These are phyloP conservation scores for Drosophila ironensis DNA, from an alignment of 1,140 invertebrate species.

Conservation along the genomic window DNA sequence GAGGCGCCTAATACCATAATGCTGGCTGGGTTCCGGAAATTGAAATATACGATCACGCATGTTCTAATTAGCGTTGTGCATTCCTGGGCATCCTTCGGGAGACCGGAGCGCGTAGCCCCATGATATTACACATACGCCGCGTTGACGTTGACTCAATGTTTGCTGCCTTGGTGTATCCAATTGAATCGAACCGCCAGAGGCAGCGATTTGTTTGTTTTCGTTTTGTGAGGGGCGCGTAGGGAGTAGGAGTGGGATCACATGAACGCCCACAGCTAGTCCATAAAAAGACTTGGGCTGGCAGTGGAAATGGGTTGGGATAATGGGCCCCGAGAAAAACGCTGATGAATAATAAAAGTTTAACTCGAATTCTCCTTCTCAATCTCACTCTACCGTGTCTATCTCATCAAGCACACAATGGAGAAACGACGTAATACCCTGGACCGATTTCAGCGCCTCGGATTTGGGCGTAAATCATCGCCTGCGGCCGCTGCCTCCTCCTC, in stretches of 20 bases:
- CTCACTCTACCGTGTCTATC: constrained; percentile 5
- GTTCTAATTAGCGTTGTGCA: constrained; percentile 18
- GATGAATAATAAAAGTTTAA: constrained; percentile 39
- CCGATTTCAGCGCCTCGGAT: constrained; percentile 89
- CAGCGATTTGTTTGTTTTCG: constrained; percentile 47
- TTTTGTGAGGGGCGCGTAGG: constrained; percentile 10
- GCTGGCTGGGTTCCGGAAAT: constrained; percentile 29
- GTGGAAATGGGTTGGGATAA: constrained; percentile 1
- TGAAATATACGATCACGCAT: constrained; percentile 12
- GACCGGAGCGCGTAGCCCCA: neutral
- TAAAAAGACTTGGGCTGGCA: constrained; percentile 33
- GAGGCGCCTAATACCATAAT: constrained; percentile 41
- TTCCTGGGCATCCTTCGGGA: constrained; percentile 12
- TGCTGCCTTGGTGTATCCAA: constrained; percentile 29
- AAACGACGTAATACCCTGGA: constrained; percentile 86
- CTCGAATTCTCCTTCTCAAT: constrained; percentile 17
- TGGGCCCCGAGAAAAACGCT: constrained; percentile 14
- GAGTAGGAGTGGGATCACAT: constrained; percentile 5
- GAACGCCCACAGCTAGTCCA: constrained; percentile 44
- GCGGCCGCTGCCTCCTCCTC: constrained; percentile 73
- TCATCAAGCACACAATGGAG: constrained; percentile 68
- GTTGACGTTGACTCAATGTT: constrained; percentile 35
- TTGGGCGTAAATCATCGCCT: constrained; percentile 84
- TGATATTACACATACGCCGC: constrained; percentile 51
- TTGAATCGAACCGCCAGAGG: constrained; percentile 9